phyloP scores from a whole-genome alignment of 2,113 vertebrate genomes.

The Bettongia penicillata region DNA sequence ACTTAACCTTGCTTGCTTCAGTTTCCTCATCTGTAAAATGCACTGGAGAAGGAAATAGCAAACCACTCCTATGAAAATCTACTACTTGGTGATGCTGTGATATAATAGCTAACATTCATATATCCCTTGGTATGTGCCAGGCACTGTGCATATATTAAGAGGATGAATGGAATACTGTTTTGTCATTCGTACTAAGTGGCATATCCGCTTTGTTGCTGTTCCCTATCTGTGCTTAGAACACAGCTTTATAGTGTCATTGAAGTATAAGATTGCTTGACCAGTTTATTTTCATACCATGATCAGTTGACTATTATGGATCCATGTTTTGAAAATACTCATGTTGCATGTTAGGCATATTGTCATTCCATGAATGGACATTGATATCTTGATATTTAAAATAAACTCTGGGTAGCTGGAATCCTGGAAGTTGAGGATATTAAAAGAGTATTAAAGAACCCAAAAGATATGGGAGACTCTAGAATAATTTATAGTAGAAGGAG shows the following conservation, averaged over 20 bases:
- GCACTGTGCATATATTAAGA: not conserved
- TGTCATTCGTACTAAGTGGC: not conserved
- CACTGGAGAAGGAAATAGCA: not conserved
- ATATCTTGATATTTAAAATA: not conserved
- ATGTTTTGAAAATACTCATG: not conserved
- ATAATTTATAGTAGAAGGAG: not conserved
- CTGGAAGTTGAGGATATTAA: not conserved
- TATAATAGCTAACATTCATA: not conserved
- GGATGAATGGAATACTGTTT: not conserved
- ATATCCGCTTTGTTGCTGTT: not conserved
- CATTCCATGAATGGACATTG: not conserved
- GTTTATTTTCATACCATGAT: not conserved
- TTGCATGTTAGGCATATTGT: not conserved
- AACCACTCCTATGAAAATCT: not conserved
- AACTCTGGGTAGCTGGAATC: not conserved
- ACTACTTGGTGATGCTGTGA: not conserved
- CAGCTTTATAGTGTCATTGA: not conserved
- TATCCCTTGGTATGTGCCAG: not conserved
- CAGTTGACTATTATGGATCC: not conserved
- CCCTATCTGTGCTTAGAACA: not conserved
- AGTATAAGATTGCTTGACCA: not conserved
- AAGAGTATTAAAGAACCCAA: not conserved
- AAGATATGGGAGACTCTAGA: not conserved
- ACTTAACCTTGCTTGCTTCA: not conserved
- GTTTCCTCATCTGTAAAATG: not conserved